Evolutionary conservation across 2,888 invertebrate genomes (phyloP).

Genomic region (Neoscelio sp.): DNA sequence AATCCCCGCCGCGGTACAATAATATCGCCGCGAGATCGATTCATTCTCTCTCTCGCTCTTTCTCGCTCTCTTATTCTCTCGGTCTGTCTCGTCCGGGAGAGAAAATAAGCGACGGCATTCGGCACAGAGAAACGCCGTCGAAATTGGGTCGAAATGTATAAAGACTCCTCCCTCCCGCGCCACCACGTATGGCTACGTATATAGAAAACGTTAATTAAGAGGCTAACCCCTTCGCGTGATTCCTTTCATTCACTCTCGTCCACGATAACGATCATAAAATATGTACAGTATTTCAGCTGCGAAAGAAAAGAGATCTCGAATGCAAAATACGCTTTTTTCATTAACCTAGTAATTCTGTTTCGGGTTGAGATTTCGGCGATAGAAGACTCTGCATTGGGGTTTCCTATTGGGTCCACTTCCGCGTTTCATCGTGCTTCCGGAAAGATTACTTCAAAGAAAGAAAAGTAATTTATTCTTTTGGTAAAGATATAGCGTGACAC

Average conservation of each 20-base stretch:
- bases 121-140: constrained; percentile 8
- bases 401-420: too few species aligned
- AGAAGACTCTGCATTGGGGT: too few species aligned
- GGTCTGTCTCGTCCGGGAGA: constrained; percentile 8
- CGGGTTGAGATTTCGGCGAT: too few species aligned
- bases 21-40: constrained; percentile 73
- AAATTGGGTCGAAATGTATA: constrained; percentile 58
- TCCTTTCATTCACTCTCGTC: constrained; percentile 47
- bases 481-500: too few species aligned
- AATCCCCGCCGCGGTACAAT: constrained; percentile 74
- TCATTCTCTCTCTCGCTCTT: constrained; percentile 41
- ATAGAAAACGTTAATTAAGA: constrained; percentile 56
- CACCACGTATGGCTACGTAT: constrained; percentile 6
- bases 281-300: constrained; percentile 23
- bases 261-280: constrained; percentile 48
- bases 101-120: constrained; percentile 33
- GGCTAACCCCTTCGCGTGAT: constrained; percentile 57
- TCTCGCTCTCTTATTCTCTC: constrained; percentile 3
- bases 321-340: constrained; percentile 19
- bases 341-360: constrained; percentile 8
- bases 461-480: too few species aligned
- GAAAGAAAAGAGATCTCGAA: background rate
- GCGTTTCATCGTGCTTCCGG: too few species aligned
- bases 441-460: too few species aligned
- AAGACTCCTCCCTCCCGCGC: constrained; percentile 12